Evolutionary conservation across 1,140 invertebrate genomes (phyloP), one percentile per base, ranked within the genome.

Genomic region (Stenopsyche tienmushanensis): DNA sequence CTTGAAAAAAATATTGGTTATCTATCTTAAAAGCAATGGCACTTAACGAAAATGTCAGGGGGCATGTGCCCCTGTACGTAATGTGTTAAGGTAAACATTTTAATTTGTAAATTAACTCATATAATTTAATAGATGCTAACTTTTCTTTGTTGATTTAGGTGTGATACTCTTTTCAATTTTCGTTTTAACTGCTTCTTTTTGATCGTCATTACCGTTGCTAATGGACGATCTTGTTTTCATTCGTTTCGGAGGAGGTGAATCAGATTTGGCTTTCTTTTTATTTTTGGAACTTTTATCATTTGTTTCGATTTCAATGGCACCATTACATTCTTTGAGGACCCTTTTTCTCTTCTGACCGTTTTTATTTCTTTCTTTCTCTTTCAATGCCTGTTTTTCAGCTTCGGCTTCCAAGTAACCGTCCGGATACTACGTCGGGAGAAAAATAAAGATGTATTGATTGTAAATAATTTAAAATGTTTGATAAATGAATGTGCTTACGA

Each of bases 401-500:
- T 86, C 81, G 1, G 85, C 83, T 75, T 90, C 88, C 18, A 88
- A 72, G 74, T 90, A 91, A n/a, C 89, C 89, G 45, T 90, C 88
- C 10, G 90, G 90, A 78, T 90, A 91, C 86, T 88, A 64, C n/a
- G n/a, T n/a, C n/a, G n/a, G n/a, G n/a, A n/a, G n/a, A n/a, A n/a
- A n/a, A n/a, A n/a, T n/a, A n/a, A n/a, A n/a, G n/a, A n/a, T n/a
- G n/a, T n/a, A n/a, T n/a, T n/a, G n/a, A n/a, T n/a, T n/a, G n/a
- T n/a, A n/a, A n/a, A n/a, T n/a, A n/a, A n/a, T n/a, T n/a, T n/a
- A n/a, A n/a, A n/a, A n/a, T n/a, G n/a, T n/a, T n/a, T n/a, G n/a
- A n/a, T n/a, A n/a, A n/a, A n/a, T n/a, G n/a, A n/a, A n/a, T n/a
- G n/a, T n/a, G n/a, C 1, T 15, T 63, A 77, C 76, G 79, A 73